These are phyloP conservation scores for Euwallacea similis DNA, from an alignment of 1,140 invertebrate species.

Conservation along the genomic window DNA sequence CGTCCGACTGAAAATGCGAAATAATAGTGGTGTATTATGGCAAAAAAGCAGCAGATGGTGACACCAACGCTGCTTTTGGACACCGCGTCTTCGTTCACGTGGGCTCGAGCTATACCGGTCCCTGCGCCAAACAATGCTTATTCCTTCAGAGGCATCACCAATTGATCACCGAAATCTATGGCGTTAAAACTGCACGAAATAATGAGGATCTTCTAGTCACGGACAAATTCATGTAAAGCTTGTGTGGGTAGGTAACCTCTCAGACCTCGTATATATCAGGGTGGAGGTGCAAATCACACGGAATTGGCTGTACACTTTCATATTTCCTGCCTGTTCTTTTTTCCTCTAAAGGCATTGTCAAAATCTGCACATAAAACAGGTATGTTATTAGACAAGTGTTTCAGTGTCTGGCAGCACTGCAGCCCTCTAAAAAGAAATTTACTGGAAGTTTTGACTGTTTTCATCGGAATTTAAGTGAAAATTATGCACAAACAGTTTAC, in stretches of 20 bases:
- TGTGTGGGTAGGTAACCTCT: too few species aligned
- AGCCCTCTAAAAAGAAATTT: slow-evolving; percentile 30
- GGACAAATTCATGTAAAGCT: too few species aligned
- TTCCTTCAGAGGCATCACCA: neutral
- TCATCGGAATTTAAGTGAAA: slow-evolving; percentile 38
- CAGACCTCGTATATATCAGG: too few species aligned
- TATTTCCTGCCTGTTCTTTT: neutral
- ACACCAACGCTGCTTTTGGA: slow-evolving; percentile 34
- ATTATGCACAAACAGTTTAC: slow-evolving; percentile 32
- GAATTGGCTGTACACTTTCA: neutral
- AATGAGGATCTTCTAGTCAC: too few species aligned
- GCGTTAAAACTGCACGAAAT: too few species aligned
- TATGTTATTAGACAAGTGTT: slow-evolving; percentile 34
- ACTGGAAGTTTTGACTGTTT: slow-evolving; percentile 34
- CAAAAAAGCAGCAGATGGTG: slow-evolving; percentile 33
- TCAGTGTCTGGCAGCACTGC: slow-evolving; percentile 17
- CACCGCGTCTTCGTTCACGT: slow-evolving; percentile 22
- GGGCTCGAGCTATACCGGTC: slow-evolving; percentile 39
- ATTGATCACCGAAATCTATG: too few species aligned
- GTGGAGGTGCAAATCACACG: neutral
- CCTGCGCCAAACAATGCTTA: slow-evolving; percentile 3
- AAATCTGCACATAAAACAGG: slow-evolving; percentile 29
- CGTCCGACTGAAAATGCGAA: neutral
- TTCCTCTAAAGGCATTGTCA: slow-evolving; percentile 21
- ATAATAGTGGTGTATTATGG: slow-evolving; percentile 1